Base-by-base conservation (phyloP, 92 coral and sea anemone species). In the Nematostella vectensis region DNA sequence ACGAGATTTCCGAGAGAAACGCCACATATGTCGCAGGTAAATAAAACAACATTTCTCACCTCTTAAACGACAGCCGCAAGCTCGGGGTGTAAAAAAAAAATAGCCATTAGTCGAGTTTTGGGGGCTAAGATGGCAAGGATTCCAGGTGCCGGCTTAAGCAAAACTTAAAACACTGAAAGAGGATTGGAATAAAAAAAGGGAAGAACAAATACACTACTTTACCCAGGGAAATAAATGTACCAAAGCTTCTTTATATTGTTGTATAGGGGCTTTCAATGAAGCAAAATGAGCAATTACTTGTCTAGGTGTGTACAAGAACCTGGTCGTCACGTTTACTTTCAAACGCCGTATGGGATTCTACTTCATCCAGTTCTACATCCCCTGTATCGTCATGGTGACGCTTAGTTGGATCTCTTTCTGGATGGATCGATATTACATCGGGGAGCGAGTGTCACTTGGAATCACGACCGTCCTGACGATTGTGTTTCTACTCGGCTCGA, bases 321-420 rank as follows among this genome's bases (percentile, higher is more conserved):
- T 91, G 31, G 50, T 73, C 1, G 98, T 83, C 31, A 78, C 72
- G 11, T 91, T 91, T 62, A 86, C 91, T 12, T 91, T 91, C 58
- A 78, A 72, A 26, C 88, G 98, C 3, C 84, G 98, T 48, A 85
- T 91, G 98, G 98, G 98, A 1, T 91, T 91, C 63, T 91, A 91
- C 59, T 76, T 91, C 56, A 91, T 91, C 31, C 95, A 91, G 22
- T 87, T 85, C 57, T 91, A 91, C 68, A 74, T 85, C 29, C 98
- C 98, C 8, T 76, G 88, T 54, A 77, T 91, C 31, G 85, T 91
- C 30, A 91, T 91, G 88, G 94, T 88, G 22, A 62, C 79, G 33
- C 55, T 91, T 25, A 91, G 98, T 52, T 91, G 98, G 98, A 65
- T 91, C 36, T 85, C 95, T 1, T 91, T 91, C 76, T 91, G 94